phyloP scores from a whole-genome alignment of 2,113 vertebrate genomes.

The Condylura cristata region DNA sequence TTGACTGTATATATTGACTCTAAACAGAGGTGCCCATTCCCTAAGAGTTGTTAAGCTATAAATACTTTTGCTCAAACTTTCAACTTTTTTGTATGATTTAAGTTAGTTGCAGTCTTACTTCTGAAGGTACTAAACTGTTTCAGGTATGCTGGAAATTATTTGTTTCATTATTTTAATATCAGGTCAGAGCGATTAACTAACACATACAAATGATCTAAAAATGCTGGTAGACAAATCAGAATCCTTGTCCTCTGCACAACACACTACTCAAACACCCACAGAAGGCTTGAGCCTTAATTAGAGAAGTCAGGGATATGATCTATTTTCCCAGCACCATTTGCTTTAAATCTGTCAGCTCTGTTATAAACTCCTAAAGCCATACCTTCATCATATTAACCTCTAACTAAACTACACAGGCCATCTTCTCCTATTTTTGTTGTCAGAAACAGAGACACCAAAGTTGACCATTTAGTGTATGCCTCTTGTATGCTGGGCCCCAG shows the following conservation, averaged over 20 bases:
- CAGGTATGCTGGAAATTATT: neutral
- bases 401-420: neutral
- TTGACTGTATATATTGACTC: conserved; percentile 37
- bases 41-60: neutral
- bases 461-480: neutral
- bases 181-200: neutral
- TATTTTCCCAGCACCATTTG: neutral
- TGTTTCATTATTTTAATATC: conserved; percentile 20
- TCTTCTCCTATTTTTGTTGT: neutral
- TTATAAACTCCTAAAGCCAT: neutral
- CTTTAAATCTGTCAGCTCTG: neutral
- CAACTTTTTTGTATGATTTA: neutral
- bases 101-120: neutral
- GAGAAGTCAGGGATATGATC: neutral
- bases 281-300: neutral
- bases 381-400: neutral
- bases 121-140: conserved; percentile 24
- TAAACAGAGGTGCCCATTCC: conserved; percentile 17
- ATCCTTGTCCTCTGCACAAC: neutral
- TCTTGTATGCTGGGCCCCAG: neutral
- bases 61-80: neutral
- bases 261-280: neutral
- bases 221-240: neutral
- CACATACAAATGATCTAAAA: neutral
- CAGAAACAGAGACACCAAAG: neutral